These are phyloP conservation scores for Myotis pilosus DNA, from an alignment of 2,797 vertebrate species.

Conservation along the genomic window DNA sequence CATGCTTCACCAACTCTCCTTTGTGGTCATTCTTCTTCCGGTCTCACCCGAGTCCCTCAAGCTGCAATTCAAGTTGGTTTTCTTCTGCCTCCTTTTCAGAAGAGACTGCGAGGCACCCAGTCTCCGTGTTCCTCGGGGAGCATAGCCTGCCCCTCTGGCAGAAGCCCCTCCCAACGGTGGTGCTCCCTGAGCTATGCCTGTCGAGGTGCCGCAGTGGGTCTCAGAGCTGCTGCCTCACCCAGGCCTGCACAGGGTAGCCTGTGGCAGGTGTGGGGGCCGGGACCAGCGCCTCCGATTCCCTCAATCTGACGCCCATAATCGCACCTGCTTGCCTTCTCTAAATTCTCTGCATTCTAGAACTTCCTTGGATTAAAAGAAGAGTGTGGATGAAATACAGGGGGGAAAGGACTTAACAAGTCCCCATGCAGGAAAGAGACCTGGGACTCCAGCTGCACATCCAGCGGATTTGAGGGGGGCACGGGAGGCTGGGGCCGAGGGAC, in stretches of 20 bases:
- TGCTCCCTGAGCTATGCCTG: rapidly evolving
- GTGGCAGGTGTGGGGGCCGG: not conserved
- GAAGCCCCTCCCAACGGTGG: not conserved
- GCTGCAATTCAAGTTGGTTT: constrained; percentile 18
- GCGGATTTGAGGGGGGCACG: rapidly evolving
- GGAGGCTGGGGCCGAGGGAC: rapidly evolving
- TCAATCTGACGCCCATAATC: not conserved
- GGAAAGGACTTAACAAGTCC: not conserved
- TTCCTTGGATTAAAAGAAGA: not conserved
- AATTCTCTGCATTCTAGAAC: not conserved
- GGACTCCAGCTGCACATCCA: not conserved
- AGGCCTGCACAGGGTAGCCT: not conserved
- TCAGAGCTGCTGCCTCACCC: not conserved
- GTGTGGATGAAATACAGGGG: not conserved
- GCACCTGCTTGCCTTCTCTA: not conserved
- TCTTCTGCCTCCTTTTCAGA: constrained; percentile 45
- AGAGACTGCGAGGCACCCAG: not conserved
- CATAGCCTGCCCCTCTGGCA: rapidly evolving
- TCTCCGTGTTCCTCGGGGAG: not conserved
- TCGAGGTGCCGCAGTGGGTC: rapidly evolving
- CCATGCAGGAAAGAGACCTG: not conserved
- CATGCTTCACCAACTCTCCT: constrained; percentile 1
- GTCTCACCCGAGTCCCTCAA: not conserved
- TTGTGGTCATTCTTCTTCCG: constrained; percentile 8
- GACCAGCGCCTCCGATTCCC: not conserved